Percentiles rank a stretch among this genome's conserved stretches.
Conservation (phyloP, 2,888 invertebrate species). For the Exephanes ischioxanthus region DNA sequence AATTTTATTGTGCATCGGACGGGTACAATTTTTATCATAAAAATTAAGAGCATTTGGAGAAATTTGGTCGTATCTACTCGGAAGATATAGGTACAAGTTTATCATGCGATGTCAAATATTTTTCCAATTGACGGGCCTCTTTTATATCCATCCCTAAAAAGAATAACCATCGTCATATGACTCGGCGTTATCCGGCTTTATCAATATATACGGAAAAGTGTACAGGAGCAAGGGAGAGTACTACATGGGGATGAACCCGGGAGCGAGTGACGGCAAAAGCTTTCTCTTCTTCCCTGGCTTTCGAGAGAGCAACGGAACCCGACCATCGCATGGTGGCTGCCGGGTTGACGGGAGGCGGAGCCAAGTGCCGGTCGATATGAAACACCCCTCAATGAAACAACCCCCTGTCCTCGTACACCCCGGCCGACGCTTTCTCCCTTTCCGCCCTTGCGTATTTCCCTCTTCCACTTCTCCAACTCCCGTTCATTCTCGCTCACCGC, state of each 20-base stretch:
- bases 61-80: no score
- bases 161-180: no score
- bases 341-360: constrained; percentile 75
- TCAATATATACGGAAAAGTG: background rate
- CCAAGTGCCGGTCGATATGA: constrained; percentile 79
- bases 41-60: no score
- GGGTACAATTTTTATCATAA: no score
- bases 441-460: constrained; percentile 43
- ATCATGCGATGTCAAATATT: no score
- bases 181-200: background rate
- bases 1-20: no score
- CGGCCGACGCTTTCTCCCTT: constrained; percentile 25
- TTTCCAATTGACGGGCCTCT: no score
- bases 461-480: constrained; percentile 39
- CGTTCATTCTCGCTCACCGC: constrained; percentile 35
- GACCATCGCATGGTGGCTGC: constrained; percentile 67
- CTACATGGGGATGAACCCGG: background rate
- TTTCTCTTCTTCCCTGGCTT: background rate
- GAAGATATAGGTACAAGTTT: no score
- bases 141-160: no score
- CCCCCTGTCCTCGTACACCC: constrained; percentile 65
- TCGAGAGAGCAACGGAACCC: constrained; percentile 25
- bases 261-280: constrained; percentile 24
- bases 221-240: background rate
- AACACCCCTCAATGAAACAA: constrained; percentile 78